These are phyloP conservation scores for Labrus mixtus DNA, from an alignment of 2,113 vertebrate genomes.

Conservation along the genomic window DNA sequence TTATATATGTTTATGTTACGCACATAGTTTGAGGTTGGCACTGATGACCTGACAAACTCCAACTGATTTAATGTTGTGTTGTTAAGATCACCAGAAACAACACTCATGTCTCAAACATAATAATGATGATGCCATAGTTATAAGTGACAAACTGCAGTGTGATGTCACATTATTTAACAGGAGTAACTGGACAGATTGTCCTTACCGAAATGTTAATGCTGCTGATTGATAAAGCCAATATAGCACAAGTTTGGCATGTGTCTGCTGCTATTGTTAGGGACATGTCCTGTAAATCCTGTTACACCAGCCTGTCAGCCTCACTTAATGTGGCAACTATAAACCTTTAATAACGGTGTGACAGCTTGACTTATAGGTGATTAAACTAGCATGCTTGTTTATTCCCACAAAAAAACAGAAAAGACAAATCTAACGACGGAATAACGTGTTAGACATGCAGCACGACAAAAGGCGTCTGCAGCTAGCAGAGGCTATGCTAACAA, in stretches of 20 bases:
- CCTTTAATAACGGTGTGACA: background rate
- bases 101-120: background rate
- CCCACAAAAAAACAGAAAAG: background rate
- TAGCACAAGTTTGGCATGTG: conserved; percentile 41
- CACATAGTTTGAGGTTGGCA: no score
- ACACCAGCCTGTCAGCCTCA: conserved; percentile 66
- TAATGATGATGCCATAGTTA: background rate
- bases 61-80: background rate
- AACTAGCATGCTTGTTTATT: background rate
- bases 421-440: background rate
- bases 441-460: conserved; percentile 27
- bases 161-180: background rate
- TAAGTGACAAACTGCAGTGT: background rate
- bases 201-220: conserved; percentile 15
- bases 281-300: conserved; percentile 79
- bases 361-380: background rate
- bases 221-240: conserved; percentile 34
- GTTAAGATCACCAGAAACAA: background rate
- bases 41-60: no score
- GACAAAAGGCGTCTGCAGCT: conserved; percentile 69
- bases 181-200: background rate
- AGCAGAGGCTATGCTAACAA: conserved; percentile 59
- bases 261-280: conserved; percentile 33
- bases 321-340: conserved; percentile 37
- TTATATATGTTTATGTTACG: no score